phyloP scores from a whole-genome alignment of 1,140 invertebrate genomes.

The Anastatus disparis region DNA sequence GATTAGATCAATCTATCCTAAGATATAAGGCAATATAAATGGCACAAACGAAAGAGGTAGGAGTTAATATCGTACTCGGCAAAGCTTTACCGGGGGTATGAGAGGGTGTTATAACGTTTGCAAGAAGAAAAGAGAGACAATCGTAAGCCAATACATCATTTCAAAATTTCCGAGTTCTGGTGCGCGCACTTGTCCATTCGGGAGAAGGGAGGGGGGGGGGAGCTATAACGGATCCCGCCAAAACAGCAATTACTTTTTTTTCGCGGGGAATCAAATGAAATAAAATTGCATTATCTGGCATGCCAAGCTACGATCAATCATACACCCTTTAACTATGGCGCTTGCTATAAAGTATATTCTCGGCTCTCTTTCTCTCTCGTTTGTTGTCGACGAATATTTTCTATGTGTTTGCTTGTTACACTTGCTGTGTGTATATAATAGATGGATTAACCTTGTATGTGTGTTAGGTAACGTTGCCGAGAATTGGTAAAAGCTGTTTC shows the following conservation, averaged over 20 bases:
- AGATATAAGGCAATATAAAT: slow-evolving; percentile 44
- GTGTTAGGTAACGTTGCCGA: slow-evolving; percentile 35
- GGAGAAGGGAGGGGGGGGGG: slow-evolving; percentile 31
- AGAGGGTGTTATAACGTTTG: no score
- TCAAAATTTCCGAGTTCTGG: no score
- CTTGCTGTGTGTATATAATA: no score
- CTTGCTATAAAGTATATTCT: no score
- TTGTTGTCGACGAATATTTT: no score
- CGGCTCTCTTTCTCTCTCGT: no score
- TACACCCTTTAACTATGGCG: slow-evolving; percentile 56
- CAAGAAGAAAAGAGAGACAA: slow-evolving; percentile 42
- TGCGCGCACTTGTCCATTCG: no score
- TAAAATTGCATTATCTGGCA: slow-evolving; percentile 68
- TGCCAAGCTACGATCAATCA: slow-evolving; percentile 66
- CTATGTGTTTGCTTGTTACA: no score
- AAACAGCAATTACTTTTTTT: slow-evolving; percentile 67
- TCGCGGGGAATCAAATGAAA: slow-evolving; percentile 67
- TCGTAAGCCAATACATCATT: slow-evolving; percentile 64
- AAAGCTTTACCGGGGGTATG: neutral
- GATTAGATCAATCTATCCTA: slow-evolving; percentile 38
- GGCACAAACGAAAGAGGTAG: slow-evolving; percentile 1
- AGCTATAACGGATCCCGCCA: slow-evolving; percentile 57
- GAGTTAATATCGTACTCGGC: slow-evolving; percentile 51
- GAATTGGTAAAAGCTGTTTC: slow-evolving; percentile 8
- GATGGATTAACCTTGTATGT: slow-evolving; percentile 45